A percentile compares a stretch with the other conserved stretches of the same genome.
phyloP scores from a whole-genome alignment of 1,140 invertebrate species.

The Drosophila orena region DNA sequence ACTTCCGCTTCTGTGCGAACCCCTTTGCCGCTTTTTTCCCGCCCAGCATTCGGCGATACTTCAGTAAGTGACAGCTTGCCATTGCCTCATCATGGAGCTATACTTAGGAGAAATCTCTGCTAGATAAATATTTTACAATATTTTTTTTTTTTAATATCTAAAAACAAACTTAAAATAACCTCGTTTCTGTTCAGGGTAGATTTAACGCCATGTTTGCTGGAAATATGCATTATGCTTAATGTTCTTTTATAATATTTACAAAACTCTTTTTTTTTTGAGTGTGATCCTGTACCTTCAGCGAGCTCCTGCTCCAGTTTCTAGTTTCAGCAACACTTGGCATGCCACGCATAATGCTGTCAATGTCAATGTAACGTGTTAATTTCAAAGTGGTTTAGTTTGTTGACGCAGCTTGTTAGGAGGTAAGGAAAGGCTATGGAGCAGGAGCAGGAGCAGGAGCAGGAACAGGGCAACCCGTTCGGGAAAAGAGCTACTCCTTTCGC shows the following conservation, averaged over 20 bases:
- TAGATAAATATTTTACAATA: neutral
- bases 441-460: slow-evolving; percentile 4
- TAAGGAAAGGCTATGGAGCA: slow-evolving; percentile 5
- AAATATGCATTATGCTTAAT: neutral
- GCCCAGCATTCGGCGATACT: slow-evolving; percentile 32
- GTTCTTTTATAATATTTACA: neutral
- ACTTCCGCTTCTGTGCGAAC: slow-evolving; percentile 49
- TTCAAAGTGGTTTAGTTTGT: slow-evolving; percentile 83
- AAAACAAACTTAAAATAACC: no score
- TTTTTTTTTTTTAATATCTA: no score
- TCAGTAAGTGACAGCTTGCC: slow-evolving; percentile 63
- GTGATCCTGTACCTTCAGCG: neutral
- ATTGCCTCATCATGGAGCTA: slow-evolving; percentile 24
- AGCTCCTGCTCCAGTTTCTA: slow-evolving; percentile 20
- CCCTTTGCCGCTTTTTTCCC: slow-evolving; percentile 14
- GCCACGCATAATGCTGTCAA: slow-evolving; percentile 80
- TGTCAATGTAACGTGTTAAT: slow-evolving; percentile 83
- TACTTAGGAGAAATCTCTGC: slow-evolving; percentile 6
- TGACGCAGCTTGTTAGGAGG: slow-evolving; percentile 74
- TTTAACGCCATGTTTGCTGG: neutral
- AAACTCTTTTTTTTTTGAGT: neutral
- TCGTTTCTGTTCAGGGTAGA: no score
- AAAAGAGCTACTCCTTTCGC: slow-evolving; percentile 24
- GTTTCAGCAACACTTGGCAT: slow-evolving; percentile 69
- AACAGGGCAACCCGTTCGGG: slow-evolving; percentile 29